These are phyloP conservation scores for Amblyjoppa fuscipennis DNA, from an alignment of 2,888 invertebrate species.

Conservation along the genomic window DNA sequence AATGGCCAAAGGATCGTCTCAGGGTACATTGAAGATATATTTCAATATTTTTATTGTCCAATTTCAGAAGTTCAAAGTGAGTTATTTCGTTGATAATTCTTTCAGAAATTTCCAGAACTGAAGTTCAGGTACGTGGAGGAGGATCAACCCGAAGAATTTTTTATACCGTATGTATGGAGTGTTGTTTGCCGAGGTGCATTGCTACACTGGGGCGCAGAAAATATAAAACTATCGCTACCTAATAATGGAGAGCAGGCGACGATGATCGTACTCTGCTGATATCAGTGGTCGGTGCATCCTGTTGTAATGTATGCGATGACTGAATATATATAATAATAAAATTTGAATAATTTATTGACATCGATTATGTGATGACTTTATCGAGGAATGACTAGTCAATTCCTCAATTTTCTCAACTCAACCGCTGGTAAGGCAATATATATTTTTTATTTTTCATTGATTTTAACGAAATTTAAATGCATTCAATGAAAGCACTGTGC, in stretches of 20 bases:
- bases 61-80: background rate
- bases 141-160: constrained; percentile 99
- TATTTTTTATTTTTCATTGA: background rate
- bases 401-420: background rate
- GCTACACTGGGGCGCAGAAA: constrained; percentile 83
- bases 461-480: background rate
- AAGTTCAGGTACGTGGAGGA: constrained; percentile 99
- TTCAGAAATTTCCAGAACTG: constrained; percentile 98
- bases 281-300: constrained; percentile 67
- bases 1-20: constrained; percentile 97
- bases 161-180: constrained; percentile 99
- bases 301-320: constrained; percentile 59
- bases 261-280: constrained; percentile 83
- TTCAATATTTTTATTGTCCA: background rate
- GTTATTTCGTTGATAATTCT: constrained; percentile 14
- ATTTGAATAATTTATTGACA: constrained; percentile 61
- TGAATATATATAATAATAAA: constrained; percentile 63
- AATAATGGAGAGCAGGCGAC: constrained; percentile 82
- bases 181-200: constrained; percentile 88
- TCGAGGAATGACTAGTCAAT: background rate
- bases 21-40: constrained; percentile 87
- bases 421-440: background rate
- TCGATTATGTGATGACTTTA: background rate
- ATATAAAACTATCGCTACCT: constrained; percentile 82
- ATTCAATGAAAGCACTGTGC: background rate